phyloP scores from a whole-genome alignment of 2,797 vertebrate species.

The Serranus cabrilla region DNA sequence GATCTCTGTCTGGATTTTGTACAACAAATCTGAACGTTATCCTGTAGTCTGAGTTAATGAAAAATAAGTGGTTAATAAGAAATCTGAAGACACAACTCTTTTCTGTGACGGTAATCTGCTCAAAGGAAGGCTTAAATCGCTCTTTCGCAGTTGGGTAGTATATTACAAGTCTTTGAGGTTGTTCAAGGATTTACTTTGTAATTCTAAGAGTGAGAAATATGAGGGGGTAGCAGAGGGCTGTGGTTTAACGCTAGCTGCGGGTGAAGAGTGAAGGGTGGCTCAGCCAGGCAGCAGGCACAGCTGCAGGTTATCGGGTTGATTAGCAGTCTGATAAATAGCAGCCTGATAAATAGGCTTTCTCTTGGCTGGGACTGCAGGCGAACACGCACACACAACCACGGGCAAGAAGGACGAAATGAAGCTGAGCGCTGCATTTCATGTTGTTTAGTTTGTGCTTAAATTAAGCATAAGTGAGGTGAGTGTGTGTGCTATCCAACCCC shows the following conservation, averaged over 20 bases:
- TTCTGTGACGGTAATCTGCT: conserved; percentile 22
- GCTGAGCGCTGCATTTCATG: conserved; percentile 25
- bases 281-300: conserved; percentile 58
- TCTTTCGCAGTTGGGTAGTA: conserved; percentile 26
- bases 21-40: conserved; percentile 10
- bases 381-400: conserved; percentile 4
- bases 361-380: conserved; percentile 26
- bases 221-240: conserved; percentile 25
- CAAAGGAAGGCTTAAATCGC: conserved; percentile 15
- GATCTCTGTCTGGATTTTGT: neutral
- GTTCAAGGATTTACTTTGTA: conserved; percentile 45
- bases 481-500: neutral
- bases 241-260: conserved; percentile 25
- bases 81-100: conserved; percentile 15
- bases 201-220: conserved; percentile 40
- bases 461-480: neutral
- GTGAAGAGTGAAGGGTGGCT: conserved; percentile 48
- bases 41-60: conserved; percentile 3
- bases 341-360: conserved; percentile 54
- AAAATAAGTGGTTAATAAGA: neutral
- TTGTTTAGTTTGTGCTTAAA: conserved; percentile 20
- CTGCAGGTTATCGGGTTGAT: conserved; percentile 75
- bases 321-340: conserved; percentile 69
- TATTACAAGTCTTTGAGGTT: conserved; percentile 25
- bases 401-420: conserved; percentile 7